Conservation (phyloP, 2,797 vertebrate species). For the Neosilurus mollespiculum region DNA sequence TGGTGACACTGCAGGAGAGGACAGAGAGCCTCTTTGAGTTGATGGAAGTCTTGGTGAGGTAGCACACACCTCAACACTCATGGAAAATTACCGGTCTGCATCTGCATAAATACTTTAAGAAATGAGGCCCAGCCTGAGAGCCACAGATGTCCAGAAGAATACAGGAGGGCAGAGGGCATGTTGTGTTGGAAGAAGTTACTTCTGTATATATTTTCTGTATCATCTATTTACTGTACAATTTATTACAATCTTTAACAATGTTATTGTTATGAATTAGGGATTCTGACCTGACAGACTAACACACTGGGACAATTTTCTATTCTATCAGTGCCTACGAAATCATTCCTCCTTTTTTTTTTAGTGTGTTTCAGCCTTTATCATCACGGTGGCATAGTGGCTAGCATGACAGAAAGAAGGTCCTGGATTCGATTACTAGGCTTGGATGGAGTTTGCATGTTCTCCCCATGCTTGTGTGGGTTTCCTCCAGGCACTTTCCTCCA, state of each 20-base stretch:
- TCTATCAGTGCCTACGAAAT: background rate
- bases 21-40: slow-evolving; percentile 40
- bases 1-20: slow-evolving; percentile 45
- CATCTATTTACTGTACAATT: background rate
- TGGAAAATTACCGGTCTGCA: slow-evolving; percentile 45
- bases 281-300: background rate
- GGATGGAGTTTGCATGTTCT: no score
- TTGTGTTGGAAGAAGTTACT: background rate
- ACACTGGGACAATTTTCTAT: background rate
- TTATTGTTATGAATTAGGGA: background rate
- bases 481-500: no score
- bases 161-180: background rate
- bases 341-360: background rate
- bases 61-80: slow-evolving; percentile 31
- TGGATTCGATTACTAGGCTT: no score
- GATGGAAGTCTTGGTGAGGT: slow-evolving; percentile 12
- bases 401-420: no score
- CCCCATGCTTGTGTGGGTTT: no score
- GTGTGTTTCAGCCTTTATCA: background rate
- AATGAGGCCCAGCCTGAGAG: slow-evolving; percentile 23
- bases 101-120: slow-evolving; percentile 45
- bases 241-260: background rate
- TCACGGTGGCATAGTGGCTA: no score
- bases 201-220: slow-evolving; percentile 8
- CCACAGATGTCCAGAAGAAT: slow-evolving; percentile 20